These are phyloP conservation scores for Chionomys nivalis DNA, from an alignment of 2,113 vertebrate genomes.

Conservation along the genomic window DNA sequence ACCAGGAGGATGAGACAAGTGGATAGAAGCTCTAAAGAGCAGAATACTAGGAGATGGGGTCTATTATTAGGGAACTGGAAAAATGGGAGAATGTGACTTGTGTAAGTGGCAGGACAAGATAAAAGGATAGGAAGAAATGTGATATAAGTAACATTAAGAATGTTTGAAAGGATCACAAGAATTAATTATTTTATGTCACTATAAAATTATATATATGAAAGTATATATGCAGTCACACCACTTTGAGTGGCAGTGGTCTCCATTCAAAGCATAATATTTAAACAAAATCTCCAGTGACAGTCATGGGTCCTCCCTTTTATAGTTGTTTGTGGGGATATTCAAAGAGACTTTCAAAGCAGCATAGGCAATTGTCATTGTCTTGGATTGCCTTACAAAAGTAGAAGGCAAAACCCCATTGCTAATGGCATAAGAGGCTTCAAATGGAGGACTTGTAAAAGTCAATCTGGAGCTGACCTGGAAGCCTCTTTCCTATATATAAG, in stretches of 20 bases:
- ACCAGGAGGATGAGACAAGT: neutral
- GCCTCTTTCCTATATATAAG: neutral
- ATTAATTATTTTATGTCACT: neutral
- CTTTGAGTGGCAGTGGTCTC: neutral
- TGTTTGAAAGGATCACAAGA: fast-evolving
- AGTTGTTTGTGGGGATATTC: neutral
- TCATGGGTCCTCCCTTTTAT: neutral
- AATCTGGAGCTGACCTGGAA: neutral
- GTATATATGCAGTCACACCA: neutral
- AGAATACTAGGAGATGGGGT: neutral
- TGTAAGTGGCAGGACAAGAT: neutral
- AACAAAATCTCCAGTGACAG: neutral
- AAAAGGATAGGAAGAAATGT: neutral
- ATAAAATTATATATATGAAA: neutral
- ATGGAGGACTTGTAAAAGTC: neutral
- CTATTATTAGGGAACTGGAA: neutral
- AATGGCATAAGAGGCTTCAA: neutral
- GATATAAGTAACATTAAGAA: neutral
- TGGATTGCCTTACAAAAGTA: neutral
- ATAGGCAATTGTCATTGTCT: neutral
- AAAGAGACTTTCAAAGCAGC: neutral
- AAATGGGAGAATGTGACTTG: too few species aligned
- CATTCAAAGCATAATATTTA: neutral
- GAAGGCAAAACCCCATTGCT: neutral
- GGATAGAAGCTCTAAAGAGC: neutral